These are phyloP conservation scores for Corythornis madagascariensis DNA, from an alignment of 2,113 vertebrate genomes.

Conservation along the genomic window DNA sequence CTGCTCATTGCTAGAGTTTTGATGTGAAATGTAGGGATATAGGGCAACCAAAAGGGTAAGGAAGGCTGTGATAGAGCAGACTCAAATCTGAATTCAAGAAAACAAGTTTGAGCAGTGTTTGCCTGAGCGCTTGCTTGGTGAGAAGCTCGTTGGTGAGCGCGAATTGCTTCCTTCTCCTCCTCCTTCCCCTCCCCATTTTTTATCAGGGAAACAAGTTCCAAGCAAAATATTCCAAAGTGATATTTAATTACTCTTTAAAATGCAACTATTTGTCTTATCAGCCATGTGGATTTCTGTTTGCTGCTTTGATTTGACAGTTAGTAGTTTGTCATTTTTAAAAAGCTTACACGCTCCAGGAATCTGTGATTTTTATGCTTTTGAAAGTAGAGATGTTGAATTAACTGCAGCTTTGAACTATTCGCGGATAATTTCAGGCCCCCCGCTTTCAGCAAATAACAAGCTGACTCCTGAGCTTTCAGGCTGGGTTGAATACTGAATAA, in stretches of 20 bases:
- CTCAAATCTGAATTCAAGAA: background rate
- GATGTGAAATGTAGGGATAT: slow-evolving; percentile 5
- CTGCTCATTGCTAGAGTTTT: slow-evolving; percentile 18
- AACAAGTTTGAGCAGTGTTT: background rate
- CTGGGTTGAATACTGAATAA: slow-evolving; percentile 50
- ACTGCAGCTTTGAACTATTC: slow-evolving; percentile 69
- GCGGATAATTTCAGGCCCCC: slow-evolving; percentile 64
- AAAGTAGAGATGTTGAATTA: slow-evolving; percentile 69
- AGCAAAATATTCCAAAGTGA: slow-evolving; percentile 64
- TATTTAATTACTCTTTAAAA: slow-evolving; percentile 71
- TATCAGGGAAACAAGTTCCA: slow-evolving; percentile 54
- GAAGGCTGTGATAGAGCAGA: background rate
- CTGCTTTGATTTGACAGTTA: slow-evolving; percentile 70
- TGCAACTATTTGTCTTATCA: slow-evolving; percentile 68
- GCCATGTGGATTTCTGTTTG: slow-evolving; percentile 53
- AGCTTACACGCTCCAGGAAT: slow-evolving; percentile 59
- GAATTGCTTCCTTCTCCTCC: background rate
- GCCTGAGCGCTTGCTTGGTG: background rate
- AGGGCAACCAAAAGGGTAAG: background rate
- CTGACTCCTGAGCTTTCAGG: slow-evolving; percentile 23
- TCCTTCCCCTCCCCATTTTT: background rate
- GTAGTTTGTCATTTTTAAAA: slow-evolving; percentile 63
- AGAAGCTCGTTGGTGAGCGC: background rate
- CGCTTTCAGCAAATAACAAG: slow-evolving; percentile 43
- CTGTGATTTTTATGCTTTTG: slow-evolving; percentile 65